These are phyloP conservation scores for Platerodrilus igneus DNA, from an alignment of 2,888 invertebrate species.

Conservation along the genomic window DNA sequence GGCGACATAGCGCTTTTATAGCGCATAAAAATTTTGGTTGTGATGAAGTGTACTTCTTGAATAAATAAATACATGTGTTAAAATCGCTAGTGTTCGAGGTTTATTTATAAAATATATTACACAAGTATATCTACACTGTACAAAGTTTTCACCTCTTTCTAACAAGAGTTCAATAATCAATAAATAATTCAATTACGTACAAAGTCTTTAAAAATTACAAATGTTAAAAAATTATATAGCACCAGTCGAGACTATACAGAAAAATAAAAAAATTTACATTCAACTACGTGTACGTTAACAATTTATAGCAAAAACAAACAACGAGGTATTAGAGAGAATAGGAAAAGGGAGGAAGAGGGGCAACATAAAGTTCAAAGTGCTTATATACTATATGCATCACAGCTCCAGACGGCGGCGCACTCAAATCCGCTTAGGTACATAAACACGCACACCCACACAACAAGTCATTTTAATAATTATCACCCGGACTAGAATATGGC, in stretches of 20 bases:
- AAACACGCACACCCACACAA: conserved; percentile 17
- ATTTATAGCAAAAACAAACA: conserved; percentile 38
- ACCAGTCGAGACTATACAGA: conserved; percentile 50
- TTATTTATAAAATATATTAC: conserved; percentile 52
- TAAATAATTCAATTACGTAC: conserved; percentile 37
- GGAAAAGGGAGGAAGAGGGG: conserved; percentile 12
- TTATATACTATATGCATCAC: conserved; percentile 39
- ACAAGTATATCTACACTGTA: conserved; percentile 52
- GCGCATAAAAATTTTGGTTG: too few species aligned
- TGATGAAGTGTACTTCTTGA: too few species aligned
- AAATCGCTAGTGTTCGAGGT: too few species aligned
- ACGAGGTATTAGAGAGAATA: conserved; percentile 12
- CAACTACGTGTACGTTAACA: conserved; percentile 33
- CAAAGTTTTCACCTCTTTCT: conserved; percentile 40
- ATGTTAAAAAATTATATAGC: conserved; percentile 47
- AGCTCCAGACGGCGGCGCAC: conserved; percentile 38
- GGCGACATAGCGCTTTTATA: too few species aligned
- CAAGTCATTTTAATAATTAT: too few species aligned
- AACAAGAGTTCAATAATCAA: conserved; percentile 39
- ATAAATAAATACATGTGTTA: too few species aligned
- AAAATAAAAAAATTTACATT: conserved; percentile 39
- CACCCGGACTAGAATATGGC: conserved; percentile 24
- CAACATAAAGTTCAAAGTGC: conserved; percentile 30
- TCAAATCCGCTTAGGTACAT: conserved; percentile 20
- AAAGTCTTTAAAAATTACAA: too few species aligned